Evolutionary conservation across 2,113 vertebrate genomes (phyloP).

Genomic region (Ailuropoda melanoleuca): DNA sequence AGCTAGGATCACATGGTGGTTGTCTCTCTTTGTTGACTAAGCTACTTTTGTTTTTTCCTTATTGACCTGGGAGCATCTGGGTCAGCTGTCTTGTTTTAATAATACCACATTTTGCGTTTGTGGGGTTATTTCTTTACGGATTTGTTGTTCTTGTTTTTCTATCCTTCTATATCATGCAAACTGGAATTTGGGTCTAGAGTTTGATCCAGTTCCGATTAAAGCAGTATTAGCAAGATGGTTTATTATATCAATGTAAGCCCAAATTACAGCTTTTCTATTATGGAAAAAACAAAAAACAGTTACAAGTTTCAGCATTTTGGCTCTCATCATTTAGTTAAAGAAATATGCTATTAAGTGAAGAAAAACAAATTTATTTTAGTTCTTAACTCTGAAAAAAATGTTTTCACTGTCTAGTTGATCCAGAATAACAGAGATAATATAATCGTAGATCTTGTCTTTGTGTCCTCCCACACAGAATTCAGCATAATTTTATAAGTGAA

Average conservation of each 20-base stretch:
- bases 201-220: background rate
- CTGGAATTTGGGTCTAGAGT: background rate
- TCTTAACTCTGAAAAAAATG: background rate
- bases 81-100: background rate
- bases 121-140: background rate
- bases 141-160: background rate
- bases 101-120: background rate
- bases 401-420: background rate
- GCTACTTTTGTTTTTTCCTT: background rate
- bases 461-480: background rate
- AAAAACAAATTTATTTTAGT: background rate
- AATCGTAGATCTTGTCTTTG: background rate
- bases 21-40: background rate
- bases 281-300: background rate
- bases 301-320: background rate
- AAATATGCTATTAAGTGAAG: background rate
- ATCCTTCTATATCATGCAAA: background rate
- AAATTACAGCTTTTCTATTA: background rate
- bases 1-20: background rate
- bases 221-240: background rate
- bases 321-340: background rate
- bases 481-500: background rate
- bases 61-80: slow-evolving; percentile 80
- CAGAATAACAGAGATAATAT: background rate
- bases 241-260: background rate